These are phyloP conservation scores for Paratrypauchen microcephalus DNA, from an alignment of 2,797 vertebrate species.

Conservation along the genomic window DNA sequence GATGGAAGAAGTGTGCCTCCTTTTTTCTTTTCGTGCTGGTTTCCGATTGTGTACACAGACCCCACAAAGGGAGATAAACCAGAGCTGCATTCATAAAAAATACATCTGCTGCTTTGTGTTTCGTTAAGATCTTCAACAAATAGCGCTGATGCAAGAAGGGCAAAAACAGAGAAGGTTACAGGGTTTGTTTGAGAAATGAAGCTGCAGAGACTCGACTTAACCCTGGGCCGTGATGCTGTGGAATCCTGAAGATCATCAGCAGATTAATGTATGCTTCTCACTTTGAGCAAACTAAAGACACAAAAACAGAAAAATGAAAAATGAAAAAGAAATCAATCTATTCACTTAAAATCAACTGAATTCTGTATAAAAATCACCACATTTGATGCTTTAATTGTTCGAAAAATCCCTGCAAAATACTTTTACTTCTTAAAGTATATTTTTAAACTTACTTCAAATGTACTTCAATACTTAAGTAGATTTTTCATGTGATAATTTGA, in stretches of 20 bases:
- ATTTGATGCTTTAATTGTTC: no score
- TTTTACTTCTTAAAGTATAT: no score
- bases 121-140: constrained; percentile 81
- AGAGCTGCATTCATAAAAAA: constrained; percentile 83
- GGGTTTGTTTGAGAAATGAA: constrained; percentile 58
- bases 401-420: no score
- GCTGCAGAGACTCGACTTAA: constrained; percentile 56
- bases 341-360: no score
- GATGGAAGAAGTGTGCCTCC: constrained; percentile 90
- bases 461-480: no score
- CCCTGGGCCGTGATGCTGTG: constrained; percentile 27
- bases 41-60: constrained; percentile 74
- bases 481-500: no score
- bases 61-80: constrained; percentile 76
- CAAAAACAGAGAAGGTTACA: constrained; percentile 74
- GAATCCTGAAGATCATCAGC: constrained; percentile 49
- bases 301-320: no score
- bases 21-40: constrained; percentile 77
- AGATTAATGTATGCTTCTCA: constrained; percentile 59
- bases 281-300: no score
- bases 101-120: constrained; percentile 80
- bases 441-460: no score
- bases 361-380: no score
- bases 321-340: no score
- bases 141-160: constrained; percentile 78